Evolutionary conservation across 1,140 invertebrate genomes (phyloP), one percentile per base, ranked within the genome.

Genomic region (Drosophila pachea): DNA sequence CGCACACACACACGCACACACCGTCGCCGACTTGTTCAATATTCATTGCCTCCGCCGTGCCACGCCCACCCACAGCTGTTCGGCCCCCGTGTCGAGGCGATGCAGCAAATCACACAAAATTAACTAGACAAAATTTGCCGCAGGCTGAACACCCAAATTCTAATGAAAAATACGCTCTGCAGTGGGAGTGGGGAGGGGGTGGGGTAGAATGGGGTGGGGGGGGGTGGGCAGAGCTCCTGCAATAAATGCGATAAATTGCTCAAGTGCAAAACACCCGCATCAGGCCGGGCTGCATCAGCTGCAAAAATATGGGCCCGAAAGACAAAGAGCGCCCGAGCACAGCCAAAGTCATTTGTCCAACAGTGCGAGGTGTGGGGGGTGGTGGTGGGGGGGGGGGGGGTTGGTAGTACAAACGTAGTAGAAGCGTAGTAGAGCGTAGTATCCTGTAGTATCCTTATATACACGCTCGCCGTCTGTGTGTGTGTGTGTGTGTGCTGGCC

Each of bases 51-150:
- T 5, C 2, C 0, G 3, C 2, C 4, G 5, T 11, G 40, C 22
- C 9, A 58, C 55, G 55, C 42, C 55, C 40, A 22, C 4, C 6
- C 38, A 40, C 9, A 40, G 38, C 11, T 40, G n/a, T 5, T 6
- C 40, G n/a, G n/a, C n/a, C 14, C 40, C 5, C 6, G 16, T 58
- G 8, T 32, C 11, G 40, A 45, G 50, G n/a, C 74, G 79, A 59
- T 82, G 78, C 78, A 79, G 73, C 76, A 86, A 84, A 79, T 79
- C 76, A 86, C 76, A 79, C 66, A 84, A 86, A 22, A 84, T 86
- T 86, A 84, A 84, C 79, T 76, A 70, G 79, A 84, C 79, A 84
- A 79, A 83, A 84, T 14, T 73, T 83, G 79, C 79, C 79, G 68
- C 79, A 83, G 76, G 73, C 38, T 43, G 70, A 35, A 58, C 55